Conservation (phyloP, 2,113 vertebrate species). For the Rhinolophus sinicus region DNA sequence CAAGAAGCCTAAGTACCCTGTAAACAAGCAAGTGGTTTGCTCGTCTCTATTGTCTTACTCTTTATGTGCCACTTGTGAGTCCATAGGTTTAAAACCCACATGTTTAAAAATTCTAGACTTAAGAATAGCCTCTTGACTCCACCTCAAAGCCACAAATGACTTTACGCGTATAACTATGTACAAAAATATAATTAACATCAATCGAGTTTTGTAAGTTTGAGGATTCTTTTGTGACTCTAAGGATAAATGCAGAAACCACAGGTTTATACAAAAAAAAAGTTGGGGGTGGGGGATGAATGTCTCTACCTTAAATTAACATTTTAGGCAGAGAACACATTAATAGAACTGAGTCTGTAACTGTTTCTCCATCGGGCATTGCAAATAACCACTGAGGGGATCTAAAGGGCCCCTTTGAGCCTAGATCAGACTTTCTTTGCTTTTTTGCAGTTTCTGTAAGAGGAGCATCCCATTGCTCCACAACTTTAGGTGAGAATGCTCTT, state of each 20-base stretch:
- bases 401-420: too few relatives aligned
- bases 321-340: background rate
- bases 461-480: background rate
- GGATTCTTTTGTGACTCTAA: background rate
- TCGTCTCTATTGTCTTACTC: background rate
- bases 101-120: background rate
- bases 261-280: background rate
- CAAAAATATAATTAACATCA: background rate
- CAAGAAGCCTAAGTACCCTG: background rate
- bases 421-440: background rate
- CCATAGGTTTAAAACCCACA: background rate
- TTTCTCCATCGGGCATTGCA: background rate
- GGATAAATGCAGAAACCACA: background rate
- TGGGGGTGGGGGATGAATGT: too few relatives aligned
- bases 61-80: background rate
- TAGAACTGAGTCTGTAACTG: background rate
- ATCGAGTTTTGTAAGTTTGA: background rate
- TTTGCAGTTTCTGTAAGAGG: background rate
- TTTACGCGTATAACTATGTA: background rate
- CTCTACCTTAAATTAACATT: background rate
- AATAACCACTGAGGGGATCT: background rate
- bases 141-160: background rate
- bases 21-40: background rate
- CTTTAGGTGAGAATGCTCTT: background rate
- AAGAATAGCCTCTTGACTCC: background rate